Evolutionary conservation across 2,113 vertebrate genomes (phyloP).

Genomic region (Poicephalus meyeri): DNA sequence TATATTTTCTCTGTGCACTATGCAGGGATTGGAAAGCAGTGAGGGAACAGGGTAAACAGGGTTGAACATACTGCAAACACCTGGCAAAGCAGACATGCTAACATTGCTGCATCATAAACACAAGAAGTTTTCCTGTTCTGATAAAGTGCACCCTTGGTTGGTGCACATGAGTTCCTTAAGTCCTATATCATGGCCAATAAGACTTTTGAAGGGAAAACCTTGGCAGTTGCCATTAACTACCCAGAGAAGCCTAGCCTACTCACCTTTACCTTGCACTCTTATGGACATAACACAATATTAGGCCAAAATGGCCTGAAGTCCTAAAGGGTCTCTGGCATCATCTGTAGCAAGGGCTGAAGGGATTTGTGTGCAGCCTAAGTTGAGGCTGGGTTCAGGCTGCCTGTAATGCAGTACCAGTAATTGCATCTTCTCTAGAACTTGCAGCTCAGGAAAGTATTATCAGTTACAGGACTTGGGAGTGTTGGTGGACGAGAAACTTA

Average conservation of each 20-base stretch:
- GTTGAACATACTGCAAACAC: background rate
- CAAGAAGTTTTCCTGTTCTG: background rate
- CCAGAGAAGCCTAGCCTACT: background rate
- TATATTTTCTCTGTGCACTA: background rate
- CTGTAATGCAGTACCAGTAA: background rate
- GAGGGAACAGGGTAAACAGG: background rate
- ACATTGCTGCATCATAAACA: background rate
- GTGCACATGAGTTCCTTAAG: fast-evolving
- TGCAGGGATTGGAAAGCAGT: background rate
- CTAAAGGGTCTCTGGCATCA: background rate
- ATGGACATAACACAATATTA: background rate
- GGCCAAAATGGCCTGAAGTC: background rate
- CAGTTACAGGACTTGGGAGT: background rate
- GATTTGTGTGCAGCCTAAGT: background rate
- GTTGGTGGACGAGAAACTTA: background rate
- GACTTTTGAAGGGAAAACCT: background rate
- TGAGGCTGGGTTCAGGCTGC: background rate
- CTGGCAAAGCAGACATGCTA: background rate
- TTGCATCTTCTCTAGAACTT: background rate
- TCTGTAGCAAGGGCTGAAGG: background rate
- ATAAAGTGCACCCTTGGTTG: background rate
- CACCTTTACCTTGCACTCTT: background rate
- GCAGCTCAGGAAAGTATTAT: background rate
- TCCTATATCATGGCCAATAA: background rate
- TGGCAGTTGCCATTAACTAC: background rate